These are phyloP conservation scores for Parasteatoda tepidariorum DNA, from an alignment of 1,140 invertebrate species.

Conservation along the genomic window DNA sequence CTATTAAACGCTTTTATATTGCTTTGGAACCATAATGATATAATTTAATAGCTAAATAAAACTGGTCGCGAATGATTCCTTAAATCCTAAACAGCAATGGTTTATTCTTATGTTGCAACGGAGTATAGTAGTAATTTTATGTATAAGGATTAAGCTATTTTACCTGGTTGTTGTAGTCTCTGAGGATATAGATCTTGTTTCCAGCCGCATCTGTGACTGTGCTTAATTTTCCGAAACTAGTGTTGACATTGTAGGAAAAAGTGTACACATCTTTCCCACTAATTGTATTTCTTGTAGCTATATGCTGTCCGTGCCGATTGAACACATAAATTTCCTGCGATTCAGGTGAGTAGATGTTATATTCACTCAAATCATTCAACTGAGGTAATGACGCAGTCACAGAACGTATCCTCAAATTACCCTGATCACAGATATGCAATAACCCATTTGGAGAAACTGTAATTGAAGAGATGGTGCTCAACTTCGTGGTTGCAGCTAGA, in stretches of 20 bases:
- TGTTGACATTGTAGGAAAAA: conserved; percentile 97
- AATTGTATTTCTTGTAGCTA: conserved; percentile 90
- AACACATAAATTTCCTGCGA: conserved; percentile 95
- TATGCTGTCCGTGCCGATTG: conserved; percentile 89
- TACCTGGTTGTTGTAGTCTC: conserved; percentile 79
- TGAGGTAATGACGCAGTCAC: conserved; percentile 89
- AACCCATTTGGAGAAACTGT: conserved; percentile 93
- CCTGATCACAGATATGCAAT: conserved; percentile 94
- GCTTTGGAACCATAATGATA: too few relatives aligned
- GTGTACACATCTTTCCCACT: conserved; percentile 92
- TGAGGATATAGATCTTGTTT: conserved; percentile 90
- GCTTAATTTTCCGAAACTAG: conserved; percentile 92
- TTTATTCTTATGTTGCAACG: too few relatives aligned
- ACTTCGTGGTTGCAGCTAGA: conserved; percentile 88
- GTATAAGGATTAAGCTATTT: background rate
- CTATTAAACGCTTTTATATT: too few relatives aligned
- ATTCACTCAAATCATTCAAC: conserved; percentile 87
- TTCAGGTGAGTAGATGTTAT: conserved; percentile 89
- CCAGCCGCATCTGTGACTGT: conserved; percentile 92
- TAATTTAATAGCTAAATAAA: too few relatives aligned
- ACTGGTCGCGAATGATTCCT: too few relatives aligned
- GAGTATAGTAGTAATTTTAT: too few relatives aligned
- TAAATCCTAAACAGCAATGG: too few relatives aligned
- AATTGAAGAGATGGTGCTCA: conserved; percentile 90
- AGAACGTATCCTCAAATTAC: conserved; percentile 85